Base-by-base conservation (phyloP, 2,113 vertebrate genomes). In the Coryphaenoides rupestris region DNA sequence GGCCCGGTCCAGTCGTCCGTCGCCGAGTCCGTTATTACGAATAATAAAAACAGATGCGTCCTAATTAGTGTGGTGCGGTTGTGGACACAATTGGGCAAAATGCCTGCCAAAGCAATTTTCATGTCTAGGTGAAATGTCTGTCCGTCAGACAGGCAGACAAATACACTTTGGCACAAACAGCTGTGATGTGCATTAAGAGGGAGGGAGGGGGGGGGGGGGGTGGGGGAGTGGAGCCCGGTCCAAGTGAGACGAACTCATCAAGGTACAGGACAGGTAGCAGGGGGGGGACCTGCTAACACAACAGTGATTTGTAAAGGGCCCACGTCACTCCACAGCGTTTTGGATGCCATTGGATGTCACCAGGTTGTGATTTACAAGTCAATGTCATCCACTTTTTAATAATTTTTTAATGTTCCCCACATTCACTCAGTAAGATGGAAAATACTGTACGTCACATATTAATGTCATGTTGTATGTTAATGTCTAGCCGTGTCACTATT, bases 21-120 rank as follows among this genome's bases (percentile, higher is more conserved):
- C 89, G 87, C 82, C 78, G 72, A 72, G 60, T 87, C 88, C 81
- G 79, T 86, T 77, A 86, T 69, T 54, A 17, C 52, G 62, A 74
- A 68, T 87, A 80, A 81, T 86, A 74, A 82, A 84, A 87, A 77
- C 89, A 93, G 89, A 90, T 92, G 90, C 87, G 78, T 88, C 92
- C 91, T 88, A 89, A 92, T 91, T 89, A 80, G 58, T 77, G 85
- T 85, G 72, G 85, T 85, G 72, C 84, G 87, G 87, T 84, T 82
- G 62, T 21, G 81, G 77, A 86, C 84, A 90, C 84, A 87, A 90
- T 89, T 66, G 73, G 65, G 75, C 67, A 67, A 58, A 76, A 85
- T 85, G 66, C 73, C 76, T 75, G 24, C 76, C 69, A 24, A 61
- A 21, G 72, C 76, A 84, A 76, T 86, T 79, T 77, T 74, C 80